Evolutionary conservation across 2,888 invertebrate species (phyloP).

Genomic region (Conchocele bisecta): DNA sequence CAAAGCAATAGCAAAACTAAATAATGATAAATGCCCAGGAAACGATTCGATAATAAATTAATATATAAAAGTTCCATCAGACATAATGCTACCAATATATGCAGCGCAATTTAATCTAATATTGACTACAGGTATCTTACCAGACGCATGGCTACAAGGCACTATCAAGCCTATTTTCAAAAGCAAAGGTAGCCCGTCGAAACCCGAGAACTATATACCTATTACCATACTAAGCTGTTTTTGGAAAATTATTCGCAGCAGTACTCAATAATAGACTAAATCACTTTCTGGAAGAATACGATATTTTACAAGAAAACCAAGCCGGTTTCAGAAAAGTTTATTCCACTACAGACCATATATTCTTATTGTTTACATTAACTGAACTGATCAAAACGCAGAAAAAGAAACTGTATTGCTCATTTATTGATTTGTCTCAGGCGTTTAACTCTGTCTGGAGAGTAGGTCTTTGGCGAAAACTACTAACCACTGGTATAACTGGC

Average conservation of each 20-base stretch:
- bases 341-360: slow-evolving; percentile 33
- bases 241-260: slow-evolving; percentile 39
- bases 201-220: slow-evolving; percentile 26
- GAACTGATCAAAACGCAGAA: slow-evolving; percentile 17
- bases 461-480: slow-evolving; percentile 25
- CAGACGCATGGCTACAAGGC: slow-evolving; percentile 19
- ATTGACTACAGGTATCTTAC: slow-evolving; percentile 14
- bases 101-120: slow-evolving; percentile 6
- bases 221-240: slow-evolving; percentile 32
- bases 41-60: slow-evolving; percentile 18
- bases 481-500: slow-evolving; percentile 16
- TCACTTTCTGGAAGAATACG: slow-evolving; percentile 8
- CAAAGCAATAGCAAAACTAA: neutral
- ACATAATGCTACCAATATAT: slow-evolving; percentile 9
- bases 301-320: slow-evolving; percentile 26
- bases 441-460: slow-evolving; percentile 31
- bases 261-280: slow-evolving; percentile 27
- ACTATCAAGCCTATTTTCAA: slow-evolving; percentile 23
- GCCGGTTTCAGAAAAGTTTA: slow-evolving; percentile 27
- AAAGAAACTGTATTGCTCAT: slow-evolving; percentile 22
- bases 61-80: slow-evolving; percentile 20
- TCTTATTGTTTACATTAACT: slow-evolving; percentile 11
- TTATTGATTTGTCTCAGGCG: slow-evolving; percentile 17
- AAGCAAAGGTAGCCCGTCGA: slow-evolving; percentile 17
- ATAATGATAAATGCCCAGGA: slow-evolving; percentile 10